phyloP scores from a whole-genome alignment of 2,888 invertebrate genomes.

The Hydriomena furcata region DNA sequence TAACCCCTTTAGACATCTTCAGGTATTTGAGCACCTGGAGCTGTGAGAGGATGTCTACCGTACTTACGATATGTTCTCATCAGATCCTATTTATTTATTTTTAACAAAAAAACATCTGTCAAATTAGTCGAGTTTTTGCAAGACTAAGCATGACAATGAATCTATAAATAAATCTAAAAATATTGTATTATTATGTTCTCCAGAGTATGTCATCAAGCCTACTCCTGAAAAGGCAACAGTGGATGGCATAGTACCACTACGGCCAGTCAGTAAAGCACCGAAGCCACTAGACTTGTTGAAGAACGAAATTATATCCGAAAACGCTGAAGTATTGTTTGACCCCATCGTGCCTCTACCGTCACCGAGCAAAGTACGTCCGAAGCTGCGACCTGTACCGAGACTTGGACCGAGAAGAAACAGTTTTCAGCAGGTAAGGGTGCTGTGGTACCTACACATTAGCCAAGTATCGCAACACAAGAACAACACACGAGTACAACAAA shows the following conservation, averaged over 20 bases:
- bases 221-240: conserved; percentile 64
- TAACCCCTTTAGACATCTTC: no score
- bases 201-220: conserved; percentile 64
- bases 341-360: conserved; percentile 81
- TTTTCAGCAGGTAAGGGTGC: conserved; percentile 50
- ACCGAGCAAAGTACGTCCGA: conserved; percentile 85
- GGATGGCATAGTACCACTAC: conserved; percentile 73
- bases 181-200: conserved; percentile 25
- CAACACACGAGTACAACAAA: no score
- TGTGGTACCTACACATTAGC: no score
- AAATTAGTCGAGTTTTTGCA: no score
- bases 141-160: no score
- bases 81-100: no score
- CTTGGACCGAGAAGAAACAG: conserved; percentile 87
- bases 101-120: no score
- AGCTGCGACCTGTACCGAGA: conserved; percentile 87
- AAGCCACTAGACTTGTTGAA: conserved; percentile 68
- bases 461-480: no score
- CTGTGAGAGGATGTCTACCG: no score
- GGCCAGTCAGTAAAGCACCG: conserved; percentile 48
- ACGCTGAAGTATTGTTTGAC: conserved; percentile 74
- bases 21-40: no score
- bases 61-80: no score
- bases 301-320: conserved; percentile 74
- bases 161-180: no score